Evolutionary conservation across 2,888 invertebrate genomes (phyloP), one percentile per base, ranked within the genome.

Genomic region (Schizaphis graminum): DNA sequence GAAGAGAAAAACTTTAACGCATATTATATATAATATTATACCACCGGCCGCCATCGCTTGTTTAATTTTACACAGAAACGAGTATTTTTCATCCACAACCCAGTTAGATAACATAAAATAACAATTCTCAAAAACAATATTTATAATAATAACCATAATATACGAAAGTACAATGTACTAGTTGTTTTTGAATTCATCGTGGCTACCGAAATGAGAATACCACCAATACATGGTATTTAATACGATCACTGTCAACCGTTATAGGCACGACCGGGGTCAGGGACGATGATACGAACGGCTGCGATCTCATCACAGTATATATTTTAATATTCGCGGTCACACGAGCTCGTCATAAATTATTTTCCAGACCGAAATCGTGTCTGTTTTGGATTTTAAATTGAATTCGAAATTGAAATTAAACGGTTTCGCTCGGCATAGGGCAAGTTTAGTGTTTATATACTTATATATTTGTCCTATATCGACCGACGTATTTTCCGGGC

Each of bases 1-100:
- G 91, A 91, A 35, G 35, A 49, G 49, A 77, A 44, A 89, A 91
- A 91, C 77, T 91, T 91, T 77, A n/a, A 90, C 91, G 41, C 56
- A 16, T 44, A 91, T 61, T 61, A 61, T 49, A 89, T 56, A 89
- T 56, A 16, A 10, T 87, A 41, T 41, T 86, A n/a, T 86, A n/a
- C 28, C 35, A 35, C 47, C 47, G 86, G 86, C 8, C 49, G 49
- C n/a, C 35, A 47, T 1, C 35, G 26, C 89, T 24, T 35, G 49
- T 91, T 77, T 91, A 77, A 77, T 91, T 91, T 91, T 77, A 49
- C 49, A 90, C 35, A 47, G 47, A 56, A 89, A 88, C 56, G 56
- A 13, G 8, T 57, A 21, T n/a, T 90, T 67, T 35, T 49, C 35
- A 57, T 57, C 10, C 61, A 4, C 24, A 8, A n/a, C n/a, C 8